phyloP scores from a whole-genome alignment of 2,797 vertebrate species.

The Lindbergichthys nudifrons region DNA sequence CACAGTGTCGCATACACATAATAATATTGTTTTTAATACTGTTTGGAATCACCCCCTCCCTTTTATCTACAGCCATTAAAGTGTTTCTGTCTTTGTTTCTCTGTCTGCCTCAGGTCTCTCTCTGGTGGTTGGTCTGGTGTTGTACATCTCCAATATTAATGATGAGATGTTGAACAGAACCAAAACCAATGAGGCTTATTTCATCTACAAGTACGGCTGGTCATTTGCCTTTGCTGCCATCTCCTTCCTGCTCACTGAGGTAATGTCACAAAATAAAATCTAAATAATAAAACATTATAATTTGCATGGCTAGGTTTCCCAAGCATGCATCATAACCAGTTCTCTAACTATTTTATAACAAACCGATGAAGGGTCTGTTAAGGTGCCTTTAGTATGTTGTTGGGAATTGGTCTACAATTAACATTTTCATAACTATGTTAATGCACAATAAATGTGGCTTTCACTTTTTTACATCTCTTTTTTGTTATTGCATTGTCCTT shows the following conservation, averaged over 20 bases:
- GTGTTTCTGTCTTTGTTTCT: not conserved
- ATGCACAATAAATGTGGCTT: not conserved
- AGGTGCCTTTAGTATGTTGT: not conserved
- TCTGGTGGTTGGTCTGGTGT: constrained; percentile 91
- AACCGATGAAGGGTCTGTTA: not conserved
- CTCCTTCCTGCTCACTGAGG: constrained; percentile 94
- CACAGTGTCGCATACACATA: too few relatives aligned
- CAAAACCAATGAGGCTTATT: constrained; percentile 89
- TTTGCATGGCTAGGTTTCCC: not conserved
- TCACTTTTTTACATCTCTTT: not conserved
- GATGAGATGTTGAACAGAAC: constrained; percentile 94
- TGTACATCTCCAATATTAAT: constrained; percentile 95
- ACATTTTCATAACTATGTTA: not conserved
- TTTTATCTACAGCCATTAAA: not conserved
- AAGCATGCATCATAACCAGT: not conserved
- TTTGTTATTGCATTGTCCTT: not conserved
- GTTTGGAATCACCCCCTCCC: not conserved
- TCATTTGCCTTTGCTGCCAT: constrained; percentile 94
- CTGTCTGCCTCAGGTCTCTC: constrained; percentile 81
- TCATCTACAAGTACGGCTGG: constrained; percentile 94
- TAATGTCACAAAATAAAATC: constrained; percentile 50
- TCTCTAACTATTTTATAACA: not conserved
- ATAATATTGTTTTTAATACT: not conserved
- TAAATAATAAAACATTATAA: not conserved
- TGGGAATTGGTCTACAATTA: not conserved